These are phyloP conservation scores for Lepas anatifera DNA, from an alignment of 2,888 invertebrate genomes.

Conservation along the genomic window DNA sequence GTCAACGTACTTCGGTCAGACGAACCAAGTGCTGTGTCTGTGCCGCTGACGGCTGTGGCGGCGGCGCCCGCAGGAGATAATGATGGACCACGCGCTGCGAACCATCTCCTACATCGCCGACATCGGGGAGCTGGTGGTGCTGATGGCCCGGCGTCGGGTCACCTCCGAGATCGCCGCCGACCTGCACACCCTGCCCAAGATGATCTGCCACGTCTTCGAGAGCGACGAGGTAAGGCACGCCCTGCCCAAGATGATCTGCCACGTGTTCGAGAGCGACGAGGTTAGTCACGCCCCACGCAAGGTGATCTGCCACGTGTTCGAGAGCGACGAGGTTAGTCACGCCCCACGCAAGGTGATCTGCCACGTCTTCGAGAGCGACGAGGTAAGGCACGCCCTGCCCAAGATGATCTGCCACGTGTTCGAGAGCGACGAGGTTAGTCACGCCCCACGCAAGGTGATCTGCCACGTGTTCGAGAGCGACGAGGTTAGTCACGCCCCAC, in stretches of 20 bases:
- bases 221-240: slow-evolving; percentile 77
- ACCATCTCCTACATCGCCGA: slow-evolving; percentile 99
- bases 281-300: too few species aligned
- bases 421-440: slow-evolving; percentile 84
- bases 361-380: too few species aligned
- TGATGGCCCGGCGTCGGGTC: slow-evolving; percentile 92
- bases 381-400: slow-evolving; percentile 76
- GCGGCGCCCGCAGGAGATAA: slow-evolving; percentile 58
- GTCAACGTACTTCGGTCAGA: too few species aligned
- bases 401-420: slow-evolving; percentile 99
- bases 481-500: too few species aligned
- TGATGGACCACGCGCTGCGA: slow-evolving; percentile 98
- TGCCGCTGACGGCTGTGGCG: too few species aligned
- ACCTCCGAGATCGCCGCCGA: slow-evolving; percentile 43
- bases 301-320: background rate
- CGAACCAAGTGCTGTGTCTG: too few species aligned
- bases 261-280: too few species aligned
- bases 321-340: too few species aligned
- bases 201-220: slow-evolving; percentile 99
- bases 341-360: too few species aligned
- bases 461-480: too few species aligned
- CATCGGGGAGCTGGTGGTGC: slow-evolving; percentile 92
- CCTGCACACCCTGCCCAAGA: slow-evolving; percentile 83
- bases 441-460: too few species aligned
- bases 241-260: background rate